Evolutionary conservation across 2,888 invertebrate genomes (phyloP).

Genomic region (Nebria brevicollis): DNA sequence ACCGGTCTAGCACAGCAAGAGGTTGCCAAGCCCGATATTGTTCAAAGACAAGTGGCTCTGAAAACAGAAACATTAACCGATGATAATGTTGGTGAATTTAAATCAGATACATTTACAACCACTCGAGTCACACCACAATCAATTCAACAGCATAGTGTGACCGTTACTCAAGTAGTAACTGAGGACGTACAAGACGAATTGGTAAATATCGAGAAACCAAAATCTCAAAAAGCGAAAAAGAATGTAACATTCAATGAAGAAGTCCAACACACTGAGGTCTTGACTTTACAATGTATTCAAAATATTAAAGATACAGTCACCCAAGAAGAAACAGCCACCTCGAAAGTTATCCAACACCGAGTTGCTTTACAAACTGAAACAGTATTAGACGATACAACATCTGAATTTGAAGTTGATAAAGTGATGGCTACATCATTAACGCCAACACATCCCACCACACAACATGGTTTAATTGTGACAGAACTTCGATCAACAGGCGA

Average conservation of each 20-base stretch:
- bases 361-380: constrained; percentile 62
- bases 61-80: constrained; percentile 59
- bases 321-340: constrained; percentile 62
- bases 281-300: constrained; percentile 52
- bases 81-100: constrained; percentile 52
- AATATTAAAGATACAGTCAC: constrained; percentile 53
- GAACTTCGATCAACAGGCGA: constrained; percentile 64
- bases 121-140: constrained; percentile 56
- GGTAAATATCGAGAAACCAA: constrained; percentile 59
- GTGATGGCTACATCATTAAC: constrained; percentile 54
- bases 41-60: constrained; percentile 54
- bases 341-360: constrained; percentile 62
- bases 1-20: constrained; percentile 53
- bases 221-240: constrained; percentile 51
- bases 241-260: constrained; percentile 51
- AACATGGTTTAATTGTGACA: constrained; percentile 65
- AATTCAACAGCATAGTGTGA: constrained; percentile 62
- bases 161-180: constrained; percentile 64
- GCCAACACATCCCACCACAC: constrained; percentile 56
- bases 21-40: constrained; percentile 53
- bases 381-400: constrained; percentile 53
- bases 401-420: constrained; percentile 51
- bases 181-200: constrained; percentile 64
- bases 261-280: constrained; percentile 52
- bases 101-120: constrained; percentile 49